Evolutionary conservation across 2,888 invertebrate species (phyloP), one percentile per base, ranked within the genome.

Genomic region (Pseudococcus longispinus): DNA sequence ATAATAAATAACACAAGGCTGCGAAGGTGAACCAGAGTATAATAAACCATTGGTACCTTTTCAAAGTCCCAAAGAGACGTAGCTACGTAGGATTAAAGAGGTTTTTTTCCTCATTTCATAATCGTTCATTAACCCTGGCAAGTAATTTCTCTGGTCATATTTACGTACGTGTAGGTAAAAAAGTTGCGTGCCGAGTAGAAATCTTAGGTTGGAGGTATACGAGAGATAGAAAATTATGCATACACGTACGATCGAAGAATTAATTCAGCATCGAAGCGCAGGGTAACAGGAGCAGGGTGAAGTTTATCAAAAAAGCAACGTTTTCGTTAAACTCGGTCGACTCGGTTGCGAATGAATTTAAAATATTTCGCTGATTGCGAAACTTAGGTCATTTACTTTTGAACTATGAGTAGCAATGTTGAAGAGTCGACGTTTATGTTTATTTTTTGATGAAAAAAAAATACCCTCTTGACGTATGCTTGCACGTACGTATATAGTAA

Each of bases 361-460:
- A 70, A 70, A 70, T 70, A 70, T 70, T 70, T 70, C 70, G 70
- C 70, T 29, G 29, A 70, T 70, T 70, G 70, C 70, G 18, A 70
- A 70, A 70, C 70, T 70, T 18, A 29, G 70, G 70, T 70, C 70
- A 70, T 70, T 70, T 70, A 29, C 70, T 70, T 70, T 18, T 70
- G 18, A 70, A 29, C 32, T 70, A 13, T 32, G 70, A 29, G 29
- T 29, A 29, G 70, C 15, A 29, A 15, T 29, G 70, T 70, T 70
- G 70, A 70, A 70, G 70, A 70, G 70, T 70, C 29, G 70, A 70
- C 70, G 70, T 70, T 70, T 70, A 70, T 70, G 70, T 29, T 70
- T 70, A 29, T 29, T 18, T 70, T 70, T 29, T 70, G 18, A 70
- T 70, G 70, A 70, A 70, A 29, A 70, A 26, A 29, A 70, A 29